phyloP scores from a whole-genome alignment of 2,113 vertebrate genomes.

The Lagenorhynchus albirostris region DNA sequence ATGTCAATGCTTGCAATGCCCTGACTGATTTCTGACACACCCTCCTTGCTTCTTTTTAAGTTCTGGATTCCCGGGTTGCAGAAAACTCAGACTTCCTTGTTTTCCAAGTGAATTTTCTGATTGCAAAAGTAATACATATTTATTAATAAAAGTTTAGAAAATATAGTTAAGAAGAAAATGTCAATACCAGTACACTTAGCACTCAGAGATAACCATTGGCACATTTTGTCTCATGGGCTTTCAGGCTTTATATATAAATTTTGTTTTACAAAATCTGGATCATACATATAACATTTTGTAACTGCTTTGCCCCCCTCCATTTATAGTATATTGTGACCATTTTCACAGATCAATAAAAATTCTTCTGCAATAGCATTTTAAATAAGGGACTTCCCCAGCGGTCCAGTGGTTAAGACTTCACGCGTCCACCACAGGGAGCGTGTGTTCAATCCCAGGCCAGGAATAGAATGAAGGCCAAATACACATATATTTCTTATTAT shows the following conservation, averaged over 20 bases:
- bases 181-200: neutral
- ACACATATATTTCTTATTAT: neutral
- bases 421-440: too few relatives aligned
- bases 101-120: neutral
- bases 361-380: neutral
- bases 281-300: neutral
- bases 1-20: neutral
- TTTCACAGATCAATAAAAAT: neutral
- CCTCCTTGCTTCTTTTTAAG: neutral
- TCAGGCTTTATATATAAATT: neutral
- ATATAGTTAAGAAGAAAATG: neutral
- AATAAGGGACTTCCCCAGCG: neutral
- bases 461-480: neutral
- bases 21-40: neutral
- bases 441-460: neutral
- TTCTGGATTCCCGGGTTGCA: neutral
- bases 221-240: neutral
- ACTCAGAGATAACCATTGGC: neutral
- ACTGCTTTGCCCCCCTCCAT: neutral
- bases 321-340: neutral
- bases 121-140: neutral
- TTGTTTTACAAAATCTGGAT: neutral
- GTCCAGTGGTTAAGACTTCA: too few relatives aligned
- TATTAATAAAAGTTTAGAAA: neutral
- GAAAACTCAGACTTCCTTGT: neutral